phyloP scores from a whole-genome alignment of 2,113 vertebrate species.

The Anseranas semipalmata region DNA sequence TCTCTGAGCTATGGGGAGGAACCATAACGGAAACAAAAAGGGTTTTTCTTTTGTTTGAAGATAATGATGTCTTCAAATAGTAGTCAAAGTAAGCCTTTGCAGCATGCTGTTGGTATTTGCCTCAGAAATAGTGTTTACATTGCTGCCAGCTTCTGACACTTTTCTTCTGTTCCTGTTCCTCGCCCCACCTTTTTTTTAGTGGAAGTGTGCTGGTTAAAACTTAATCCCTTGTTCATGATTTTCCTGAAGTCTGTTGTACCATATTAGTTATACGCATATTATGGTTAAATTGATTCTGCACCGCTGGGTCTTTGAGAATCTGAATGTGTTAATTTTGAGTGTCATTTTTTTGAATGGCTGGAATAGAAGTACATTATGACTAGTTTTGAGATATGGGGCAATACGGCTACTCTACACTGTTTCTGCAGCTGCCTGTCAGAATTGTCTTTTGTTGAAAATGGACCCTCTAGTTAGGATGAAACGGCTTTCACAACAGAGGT shows the following conservation, averaged over 20 bases:
- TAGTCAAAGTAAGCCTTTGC: background rate
- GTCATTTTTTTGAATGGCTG: background rate
- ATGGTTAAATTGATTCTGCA: background rate
- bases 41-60: background rate
- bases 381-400: background rate
- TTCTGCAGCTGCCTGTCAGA: background rate
- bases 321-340: background rate
- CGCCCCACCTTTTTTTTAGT: background rate
- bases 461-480: background rate
- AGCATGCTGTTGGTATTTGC: background rate
- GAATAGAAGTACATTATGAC: background rate
- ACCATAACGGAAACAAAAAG: background rate
- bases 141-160: background rate
- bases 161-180: background rate
- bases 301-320: background rate
- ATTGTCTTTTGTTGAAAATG: background rate
- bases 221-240: background rate
- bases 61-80: background rate
- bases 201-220: background rate
- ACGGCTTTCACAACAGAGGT: background rate
- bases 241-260: background rate
- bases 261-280: background rate
- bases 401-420: background rate
- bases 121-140: background rate
- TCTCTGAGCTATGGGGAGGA: background rate